Evolutionary conservation across 2,888 invertebrate species (phyloP).

Genomic region (Lochmaea capreae): DNA sequence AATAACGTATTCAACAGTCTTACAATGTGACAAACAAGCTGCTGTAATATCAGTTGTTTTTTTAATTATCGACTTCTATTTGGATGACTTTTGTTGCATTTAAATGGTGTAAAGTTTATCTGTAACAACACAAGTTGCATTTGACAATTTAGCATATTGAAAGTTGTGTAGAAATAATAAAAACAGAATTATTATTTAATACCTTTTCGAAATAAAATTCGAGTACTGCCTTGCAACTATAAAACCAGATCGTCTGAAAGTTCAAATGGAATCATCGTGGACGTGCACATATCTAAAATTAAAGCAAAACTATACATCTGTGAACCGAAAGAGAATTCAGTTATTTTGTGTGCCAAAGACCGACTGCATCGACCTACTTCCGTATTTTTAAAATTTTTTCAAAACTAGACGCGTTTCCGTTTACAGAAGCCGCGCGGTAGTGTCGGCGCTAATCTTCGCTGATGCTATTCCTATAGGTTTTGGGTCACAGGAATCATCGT

Average conservation of each 20-base stretch:
- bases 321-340: slow-evolving; percentile 45
- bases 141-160: too few relatives aligned
- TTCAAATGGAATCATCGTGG: slow-evolving; percentile 4
- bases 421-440: slow-evolving; percentile 33
- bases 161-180: too few relatives aligned
- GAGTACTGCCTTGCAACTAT: background rate
- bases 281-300: slow-evolving; percentile 42
- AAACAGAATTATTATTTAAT: background rate
- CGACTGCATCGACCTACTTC: slow-evolving; percentile 59
- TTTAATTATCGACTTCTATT: too few relatives aligned
- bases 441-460: background rate
- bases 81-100: too few relatives aligned
- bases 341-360: slow-evolving; percentile 46
- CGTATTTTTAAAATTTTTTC: slow-evolving; percentile 58
- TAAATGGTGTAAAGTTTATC: too few relatives aligned
- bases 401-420: slow-evolving; percentile 54
- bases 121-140: too few relatives aligned
- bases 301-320: slow-evolving; percentile 49
- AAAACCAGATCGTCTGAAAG: slow-evolving; percentile 2
- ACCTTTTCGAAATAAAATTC: background rate
- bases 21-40: too few relatives aligned
- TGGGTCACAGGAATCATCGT: slow-evolving; percentile 19
- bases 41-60: too few relatives aligned
- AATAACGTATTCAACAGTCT: too few relatives aligned
- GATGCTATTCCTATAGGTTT: slow-evolving; percentile 18